A percentile compares a stretch with the other conserved stretches of the same genome.
Evolutionary conservation across 2,888 invertebrate genomes (phyloP).

Genomic region (Agrochola lychnidis): DNA sequence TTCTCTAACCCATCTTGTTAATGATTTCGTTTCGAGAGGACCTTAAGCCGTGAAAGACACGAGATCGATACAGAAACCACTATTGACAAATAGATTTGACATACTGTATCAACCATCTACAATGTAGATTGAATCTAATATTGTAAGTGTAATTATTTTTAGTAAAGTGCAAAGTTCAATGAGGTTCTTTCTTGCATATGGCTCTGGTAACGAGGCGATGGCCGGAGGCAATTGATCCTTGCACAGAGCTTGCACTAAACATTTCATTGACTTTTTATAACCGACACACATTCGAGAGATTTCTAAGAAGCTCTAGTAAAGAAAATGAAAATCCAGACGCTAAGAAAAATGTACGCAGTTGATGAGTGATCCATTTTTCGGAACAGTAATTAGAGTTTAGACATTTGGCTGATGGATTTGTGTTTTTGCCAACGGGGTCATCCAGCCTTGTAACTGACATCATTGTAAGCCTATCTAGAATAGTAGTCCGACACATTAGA

Average conservation of each 20-base stretch:
- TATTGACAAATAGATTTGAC: background rate
- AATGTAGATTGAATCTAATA: constrained; percentile 30
- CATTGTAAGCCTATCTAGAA: constrained; percentile 32
- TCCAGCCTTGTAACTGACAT: constrained; percentile 37
- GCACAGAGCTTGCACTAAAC: constrained; percentile 20
- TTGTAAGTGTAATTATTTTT: constrained; percentile 32
- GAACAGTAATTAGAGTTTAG: constrained; percentile 31
- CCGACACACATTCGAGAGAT: constrained; percentile 38
- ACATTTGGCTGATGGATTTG: constrained; percentile 56
- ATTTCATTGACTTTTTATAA: constrained; percentile 36
- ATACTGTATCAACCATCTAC: background rate
- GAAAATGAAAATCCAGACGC: background rate
- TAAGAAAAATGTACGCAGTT: constrained; percentile 12
- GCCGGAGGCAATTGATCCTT: constrained; percentile 70
- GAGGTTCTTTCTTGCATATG: constrained; percentile 48
- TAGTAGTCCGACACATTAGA: constrained; percentile 28
- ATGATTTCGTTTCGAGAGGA: background rate
- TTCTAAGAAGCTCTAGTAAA: constrained; percentile 34
- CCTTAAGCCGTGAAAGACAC: background rate
- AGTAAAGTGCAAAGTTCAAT: constrained; percentile 61
- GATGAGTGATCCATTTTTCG: constrained; percentile 38
- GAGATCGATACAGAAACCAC: background rate
- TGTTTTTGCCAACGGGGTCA: constrained; percentile 61
- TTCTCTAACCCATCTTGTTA: background rate
- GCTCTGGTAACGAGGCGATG: constrained; percentile 30